phyloP scores from a whole-genome alignment of 2,888 invertebrate species.

The Rotaria sp. region DNA sequence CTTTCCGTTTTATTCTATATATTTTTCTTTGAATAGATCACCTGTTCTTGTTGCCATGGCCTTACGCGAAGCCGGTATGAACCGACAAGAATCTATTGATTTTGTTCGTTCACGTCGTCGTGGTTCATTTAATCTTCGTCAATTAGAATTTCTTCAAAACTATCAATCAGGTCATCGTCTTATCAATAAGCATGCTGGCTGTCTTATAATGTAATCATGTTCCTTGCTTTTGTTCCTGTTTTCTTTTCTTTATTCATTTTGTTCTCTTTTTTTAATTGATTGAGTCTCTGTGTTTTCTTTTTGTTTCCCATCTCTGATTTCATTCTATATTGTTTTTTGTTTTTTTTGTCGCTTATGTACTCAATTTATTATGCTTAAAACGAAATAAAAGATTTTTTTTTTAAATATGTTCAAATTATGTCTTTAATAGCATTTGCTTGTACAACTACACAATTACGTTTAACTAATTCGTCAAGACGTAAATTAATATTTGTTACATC shows the following conservation, averaged over 20 bases:
- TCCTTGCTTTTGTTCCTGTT: neutral
- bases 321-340: neutral
- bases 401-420: neutral
- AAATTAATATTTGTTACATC: conserved; percentile 73
- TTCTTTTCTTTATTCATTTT: neutral
- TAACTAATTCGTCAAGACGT: neutral
- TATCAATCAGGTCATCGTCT: conserved; percentile 14
- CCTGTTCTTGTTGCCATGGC: conserved; percentile 21
- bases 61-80: conserved; percentile 25
- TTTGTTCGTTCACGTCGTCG: neutral
- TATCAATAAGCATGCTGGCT: neutral
- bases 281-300: neutral
- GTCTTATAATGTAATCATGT: neutral
- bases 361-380: neutral
- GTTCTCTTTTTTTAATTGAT: neutral
- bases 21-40: neutral
- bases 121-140: conserved; percentile 8
- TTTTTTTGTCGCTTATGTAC: neutral
- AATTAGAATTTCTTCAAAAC: conserved; percentile 20
- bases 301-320: neutral
- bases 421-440: neutral
- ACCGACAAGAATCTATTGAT: neutral
- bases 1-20: neutral
- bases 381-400: neutral
- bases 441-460: neutral